These are phyloP conservation scores for Brachyalestes nurse DNA, from an alignment of 2,797 vertebrate genomes.

Conservation along the genomic window DNA sequence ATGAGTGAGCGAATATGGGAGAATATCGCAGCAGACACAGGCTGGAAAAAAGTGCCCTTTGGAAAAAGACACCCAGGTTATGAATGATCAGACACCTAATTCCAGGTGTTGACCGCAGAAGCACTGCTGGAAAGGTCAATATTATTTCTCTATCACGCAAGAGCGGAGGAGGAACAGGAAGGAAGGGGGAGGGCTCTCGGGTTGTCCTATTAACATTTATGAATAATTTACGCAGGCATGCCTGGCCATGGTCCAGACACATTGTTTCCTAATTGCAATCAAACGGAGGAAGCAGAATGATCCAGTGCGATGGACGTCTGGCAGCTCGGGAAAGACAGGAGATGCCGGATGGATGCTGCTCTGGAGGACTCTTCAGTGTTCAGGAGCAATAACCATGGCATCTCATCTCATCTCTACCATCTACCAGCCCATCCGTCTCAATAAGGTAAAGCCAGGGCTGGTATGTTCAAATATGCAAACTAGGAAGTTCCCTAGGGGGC, in stretches of 20 bases:
- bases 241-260: constrained; percentile 61
- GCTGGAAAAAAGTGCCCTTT: constrained; percentile 11
- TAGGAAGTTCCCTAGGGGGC: too few species aligned
- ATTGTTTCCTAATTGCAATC: constrained; percentile 64
- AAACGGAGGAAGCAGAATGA: constrained; percentile 54
- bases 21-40: background rate
- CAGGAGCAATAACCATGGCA: constrained; percentile 34
- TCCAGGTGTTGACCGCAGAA: constrained; percentile 38
- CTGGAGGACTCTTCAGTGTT: constrained; percentile 35
- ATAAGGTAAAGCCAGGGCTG: too few species aligned
- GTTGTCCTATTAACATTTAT: constrained; percentile 63
- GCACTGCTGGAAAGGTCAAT: constrained; percentile 57
- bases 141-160: constrained; percentile 57
- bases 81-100: constrained; percentile 32
- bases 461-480: too few species aligned
- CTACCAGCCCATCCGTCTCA: background rate
- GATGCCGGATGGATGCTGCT: constrained; percentile 21
- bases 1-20: background rate
- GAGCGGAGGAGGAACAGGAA: constrained; percentile 46
- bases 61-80: constrained; percentile 21
- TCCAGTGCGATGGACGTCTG: constrained; percentile 36
- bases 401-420: background rate
- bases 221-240: constrained; percentile 63
- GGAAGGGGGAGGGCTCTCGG: constrained; percentile 47
- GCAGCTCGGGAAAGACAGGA: constrained; percentile 24